Conservation (phyloP, 2,888 invertebrate genomes). For the Rotaria macrura region DNA sequence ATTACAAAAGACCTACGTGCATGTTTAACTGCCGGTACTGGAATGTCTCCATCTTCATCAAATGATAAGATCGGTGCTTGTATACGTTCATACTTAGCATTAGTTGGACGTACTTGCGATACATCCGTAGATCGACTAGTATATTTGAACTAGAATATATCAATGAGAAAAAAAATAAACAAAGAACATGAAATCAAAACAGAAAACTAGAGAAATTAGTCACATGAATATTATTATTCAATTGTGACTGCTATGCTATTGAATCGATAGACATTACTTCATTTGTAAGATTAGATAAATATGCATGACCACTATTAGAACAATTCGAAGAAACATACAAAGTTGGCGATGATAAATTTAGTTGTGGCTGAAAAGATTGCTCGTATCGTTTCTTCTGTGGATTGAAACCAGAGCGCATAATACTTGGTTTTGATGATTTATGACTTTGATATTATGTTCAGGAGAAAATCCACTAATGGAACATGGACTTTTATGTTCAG, state of each 20-base stretch:
- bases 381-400: not conserved
- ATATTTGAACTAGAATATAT: not conserved
- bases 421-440: not conserved
- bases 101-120: not conserved
- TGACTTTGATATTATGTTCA: not conserved
- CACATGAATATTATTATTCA: not conserved
- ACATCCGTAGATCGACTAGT: not conserved
- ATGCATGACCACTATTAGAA: not conserved
- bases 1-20: not conserved
- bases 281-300: not conserved
- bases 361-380: not conserved
- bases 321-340: not conserved
- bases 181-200: not conserved
- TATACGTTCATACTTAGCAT: constrained; percentile 10
- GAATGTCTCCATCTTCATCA: constrained; percentile 7
- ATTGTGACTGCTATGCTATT: no score
- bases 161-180: not conserved
- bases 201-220: not conserved
- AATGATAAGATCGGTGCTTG: constrained; percentile 10
- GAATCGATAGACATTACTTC: no score
- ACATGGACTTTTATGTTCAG: not conserved
- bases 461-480: not conserved
- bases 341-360: not conserved
- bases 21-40: not conserved
- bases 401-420: not conserved